Percentiles rank a stretch among this genome's conserved stretches.
phyloP scores from a whole-genome alignment of 1,140 invertebrate species.

The Cydia strobilella region DNA sequence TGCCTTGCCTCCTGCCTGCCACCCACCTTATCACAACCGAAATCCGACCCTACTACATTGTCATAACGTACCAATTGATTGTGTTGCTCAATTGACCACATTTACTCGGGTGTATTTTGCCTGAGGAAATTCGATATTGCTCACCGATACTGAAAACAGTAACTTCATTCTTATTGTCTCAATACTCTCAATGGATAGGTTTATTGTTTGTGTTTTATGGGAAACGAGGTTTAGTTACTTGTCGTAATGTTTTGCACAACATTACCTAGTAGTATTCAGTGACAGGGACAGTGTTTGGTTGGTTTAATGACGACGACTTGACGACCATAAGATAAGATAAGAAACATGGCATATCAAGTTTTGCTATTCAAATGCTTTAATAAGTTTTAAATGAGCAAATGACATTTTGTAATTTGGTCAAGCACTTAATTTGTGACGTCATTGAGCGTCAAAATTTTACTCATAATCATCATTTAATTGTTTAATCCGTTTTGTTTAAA shows the following conservation, averaged over 20 bases:
- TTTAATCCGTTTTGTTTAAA: no score
- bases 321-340: no score
- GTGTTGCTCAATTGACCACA: constrained; percentile 29
- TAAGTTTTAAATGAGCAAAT: no score
- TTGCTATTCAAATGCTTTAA: no score
- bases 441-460: no score
- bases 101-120: constrained; percentile 31
- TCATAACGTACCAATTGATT: constrained; percentile 51
- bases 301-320: background rate
- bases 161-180: constrained; percentile 37
- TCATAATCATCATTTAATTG: no score
- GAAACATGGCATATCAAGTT: no score
- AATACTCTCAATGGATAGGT: constrained; percentile 34
- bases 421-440: no score
- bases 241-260: background rate
- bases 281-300: background rate
- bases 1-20: constrained; percentile 49
- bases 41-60: constrained; percentile 45
- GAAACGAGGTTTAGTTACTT: constrained; percentile 10
- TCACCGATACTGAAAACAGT: constrained; percentile 37
- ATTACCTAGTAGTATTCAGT: background rate
- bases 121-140: constrained; percentile 37
- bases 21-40: constrained; percentile 42
- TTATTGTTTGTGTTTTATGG: constrained; percentile 35
- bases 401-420: no score